These are phyloP conservation scores for Delphinapterus leucas DNA, from an alignment of 2,113 vertebrate species.

Conservation along the genomic window DNA sequence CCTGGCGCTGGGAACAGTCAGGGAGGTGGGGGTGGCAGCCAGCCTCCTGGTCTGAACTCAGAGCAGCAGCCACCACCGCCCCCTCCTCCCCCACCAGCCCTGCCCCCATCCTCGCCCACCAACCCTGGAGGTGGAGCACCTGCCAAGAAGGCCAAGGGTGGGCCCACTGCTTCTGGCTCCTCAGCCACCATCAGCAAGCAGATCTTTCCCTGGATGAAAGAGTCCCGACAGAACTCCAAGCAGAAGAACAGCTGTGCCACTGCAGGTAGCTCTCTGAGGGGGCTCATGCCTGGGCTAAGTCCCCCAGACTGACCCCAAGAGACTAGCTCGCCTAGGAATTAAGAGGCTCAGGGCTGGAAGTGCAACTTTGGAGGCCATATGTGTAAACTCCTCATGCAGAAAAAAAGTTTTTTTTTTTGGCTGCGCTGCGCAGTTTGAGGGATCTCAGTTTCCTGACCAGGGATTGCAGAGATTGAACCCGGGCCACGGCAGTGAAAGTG, in stretches of 20 bases:
- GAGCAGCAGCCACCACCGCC: constrained; percentile 87
- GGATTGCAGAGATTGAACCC: not conserved
- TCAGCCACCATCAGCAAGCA: constrained; percentile 95
- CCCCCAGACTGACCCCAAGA: not conserved
- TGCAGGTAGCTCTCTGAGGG: constrained; percentile 87
- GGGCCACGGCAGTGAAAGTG: not conserved
- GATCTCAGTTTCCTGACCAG: not conserved
- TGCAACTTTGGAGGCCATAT: not conserved
- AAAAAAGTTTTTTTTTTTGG: not conserved
- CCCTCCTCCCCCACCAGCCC: constrained; percentile 85
- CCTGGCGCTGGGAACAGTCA: constrained; percentile 84
- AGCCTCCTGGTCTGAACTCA: constrained; percentile 87
- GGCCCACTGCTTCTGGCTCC: constrained; percentile 84
- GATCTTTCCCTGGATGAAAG: constrained; percentile 99
- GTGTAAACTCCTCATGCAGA: not conserved
- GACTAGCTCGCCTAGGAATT: not conserved
- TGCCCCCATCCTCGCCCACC: constrained; percentile 93
- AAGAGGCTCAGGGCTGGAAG: not conserved
- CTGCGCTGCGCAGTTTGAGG: not conserved
- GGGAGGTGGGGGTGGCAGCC: constrained; percentile 83
- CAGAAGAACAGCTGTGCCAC: constrained; percentile 93
- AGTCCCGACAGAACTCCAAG: constrained; percentile 95
- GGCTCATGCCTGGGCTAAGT: not conserved
- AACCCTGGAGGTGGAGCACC: constrained; percentile 89
- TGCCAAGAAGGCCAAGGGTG: constrained; percentile 93